Percentiles rank a stretch among this genome's conserved stretches.
These are phyloP conservation scores for Nomada flava DNA, from an alignment of 2,888 invertebrate species.

Conservation along the genomic window DNA sequence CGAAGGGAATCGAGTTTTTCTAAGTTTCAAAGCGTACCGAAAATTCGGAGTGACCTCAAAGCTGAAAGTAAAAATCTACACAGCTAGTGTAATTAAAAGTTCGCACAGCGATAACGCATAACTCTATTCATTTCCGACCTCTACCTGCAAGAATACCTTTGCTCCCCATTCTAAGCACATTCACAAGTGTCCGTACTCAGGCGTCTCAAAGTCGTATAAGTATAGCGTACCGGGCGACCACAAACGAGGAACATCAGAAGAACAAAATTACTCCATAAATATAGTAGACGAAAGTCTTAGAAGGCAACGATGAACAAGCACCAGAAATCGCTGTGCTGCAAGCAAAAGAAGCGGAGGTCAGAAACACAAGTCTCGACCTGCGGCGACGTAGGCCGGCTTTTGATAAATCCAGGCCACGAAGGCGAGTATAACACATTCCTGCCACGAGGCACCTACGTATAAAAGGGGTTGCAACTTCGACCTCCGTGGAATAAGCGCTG, in stretches of 20 bases:
- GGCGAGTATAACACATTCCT: constrained; percentile 56
- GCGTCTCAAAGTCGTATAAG: too few relatives aligned
- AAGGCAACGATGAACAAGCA: constrained; percentile 27
- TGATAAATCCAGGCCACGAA: constrained; percentile 71
- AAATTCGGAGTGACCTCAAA: too few relatives aligned
- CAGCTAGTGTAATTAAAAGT: too few relatives aligned
- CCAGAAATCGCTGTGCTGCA: constrained; percentile 3
- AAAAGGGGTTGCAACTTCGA: constrained; percentile 62
- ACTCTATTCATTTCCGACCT: too few relatives aligned
- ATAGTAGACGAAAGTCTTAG: neutral
- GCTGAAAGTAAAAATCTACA: neutral
- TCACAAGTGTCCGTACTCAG: too few relatives aligned
- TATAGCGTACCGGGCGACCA: too few relatives aligned
- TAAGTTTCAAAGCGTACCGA: too few relatives aligned
- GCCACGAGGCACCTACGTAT: constrained; percentile 42
- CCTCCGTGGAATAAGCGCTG: constrained; percentile 53
- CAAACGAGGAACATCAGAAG: too few relatives aligned
- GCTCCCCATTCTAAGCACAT: too few relatives aligned
- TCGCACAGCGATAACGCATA: too few relatives aligned
- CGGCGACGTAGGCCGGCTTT: constrained; percentile 50
- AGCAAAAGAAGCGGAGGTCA: constrained; percentile 39
- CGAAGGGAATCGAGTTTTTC: neutral
- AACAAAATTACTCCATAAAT: neutral
- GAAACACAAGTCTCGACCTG: constrained; percentile 34
- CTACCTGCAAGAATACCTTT: too few relatives aligned